phyloP scores from a whole-genome alignment of 1,140 invertebrate genomes.

The Mycetomoellerius zeteki region DNA sequence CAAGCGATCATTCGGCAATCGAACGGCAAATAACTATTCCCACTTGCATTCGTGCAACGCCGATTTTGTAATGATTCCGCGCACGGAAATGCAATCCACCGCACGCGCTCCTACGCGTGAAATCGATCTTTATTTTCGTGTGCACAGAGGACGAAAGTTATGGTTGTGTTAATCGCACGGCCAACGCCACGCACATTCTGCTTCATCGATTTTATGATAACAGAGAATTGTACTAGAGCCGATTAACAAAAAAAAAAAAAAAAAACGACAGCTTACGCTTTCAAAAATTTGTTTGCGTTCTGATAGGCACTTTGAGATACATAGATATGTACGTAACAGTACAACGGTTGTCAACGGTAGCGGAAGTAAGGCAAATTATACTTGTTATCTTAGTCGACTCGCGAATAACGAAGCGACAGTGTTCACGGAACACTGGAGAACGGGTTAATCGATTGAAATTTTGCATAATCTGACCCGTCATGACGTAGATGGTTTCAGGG shows the following conservation, averaged over 20 bases:
- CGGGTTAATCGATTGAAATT: conserved; percentile 62
- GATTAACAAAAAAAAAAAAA: conserved; percentile 17
- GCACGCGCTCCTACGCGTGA: conserved; percentile 44
- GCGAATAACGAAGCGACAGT: conserved; percentile 38
- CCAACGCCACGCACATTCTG: background rate
- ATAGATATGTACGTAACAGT: background rate
- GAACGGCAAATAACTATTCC: conserved; percentile 65
- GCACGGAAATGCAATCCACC: conserved; percentile 48
- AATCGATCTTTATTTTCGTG: conserved; percentile 48
- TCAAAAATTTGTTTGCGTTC: conserved; percentile 14
- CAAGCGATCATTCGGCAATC: conserved; percentile 63
- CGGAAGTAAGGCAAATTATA: conserved; percentile 37
- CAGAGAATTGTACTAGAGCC: background rate
- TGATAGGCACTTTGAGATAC: background rate
- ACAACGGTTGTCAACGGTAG: background rate
- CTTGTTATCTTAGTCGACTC: conserved; percentile 37
- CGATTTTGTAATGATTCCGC: conserved; percentile 47
- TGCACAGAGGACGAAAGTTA: conserved; percentile 33
- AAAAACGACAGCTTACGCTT: background rate
- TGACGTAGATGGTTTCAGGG: conserved; percentile 60
- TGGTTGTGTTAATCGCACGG: background rate
- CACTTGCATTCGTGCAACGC: conserved; percentile 39
- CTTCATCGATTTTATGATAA: conserved; percentile 13
- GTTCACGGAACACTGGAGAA: conserved; percentile 31
- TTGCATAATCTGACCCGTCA: conserved; percentile 61